Conservation (phyloP, 2,113 vertebrate genomes). For the Neodon shergylaensis region DNA sequence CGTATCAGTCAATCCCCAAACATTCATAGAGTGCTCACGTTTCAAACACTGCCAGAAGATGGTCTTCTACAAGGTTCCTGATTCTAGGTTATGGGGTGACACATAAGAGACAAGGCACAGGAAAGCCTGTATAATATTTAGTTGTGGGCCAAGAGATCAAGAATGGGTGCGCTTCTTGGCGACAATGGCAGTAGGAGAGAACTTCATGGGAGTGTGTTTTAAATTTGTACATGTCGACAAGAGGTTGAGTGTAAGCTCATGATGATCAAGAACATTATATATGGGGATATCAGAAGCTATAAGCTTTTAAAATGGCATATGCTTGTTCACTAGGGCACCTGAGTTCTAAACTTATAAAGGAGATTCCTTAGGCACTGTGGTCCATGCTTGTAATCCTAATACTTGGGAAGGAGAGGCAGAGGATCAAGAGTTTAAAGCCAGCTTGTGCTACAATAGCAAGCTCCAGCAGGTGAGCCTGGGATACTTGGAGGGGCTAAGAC, state of each 20-base stretch:
- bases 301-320: background rate
- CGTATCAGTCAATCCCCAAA: constrained; percentile 6
- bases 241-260: background rate
- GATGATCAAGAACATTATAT: background rate
- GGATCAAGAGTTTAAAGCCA: background rate
- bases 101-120: constrained; percentile 4
- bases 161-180: background rate
- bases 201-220: background rate
- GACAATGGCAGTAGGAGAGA: background rate
- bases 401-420: background rate
- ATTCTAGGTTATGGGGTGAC: background rate
- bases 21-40: background rate
- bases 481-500: background rate
- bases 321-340: background rate
- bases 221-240: constrained; percentile 5
- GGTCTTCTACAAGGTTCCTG: background rate
- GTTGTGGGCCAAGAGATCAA: background rate
- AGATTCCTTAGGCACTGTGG: background rate
- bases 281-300: background rate
- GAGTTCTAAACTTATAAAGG: background rate
- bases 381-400: background rate
- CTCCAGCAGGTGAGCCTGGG: background rate
- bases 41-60: background rate
- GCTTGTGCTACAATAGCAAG: background rate
- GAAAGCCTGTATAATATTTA: background rate